Evolutionary conservation across 2,797 vertebrate genomes (phyloP), one percentile per base, ranked within the genome.

Genomic region (Sebastes matsubarae): DNA sequence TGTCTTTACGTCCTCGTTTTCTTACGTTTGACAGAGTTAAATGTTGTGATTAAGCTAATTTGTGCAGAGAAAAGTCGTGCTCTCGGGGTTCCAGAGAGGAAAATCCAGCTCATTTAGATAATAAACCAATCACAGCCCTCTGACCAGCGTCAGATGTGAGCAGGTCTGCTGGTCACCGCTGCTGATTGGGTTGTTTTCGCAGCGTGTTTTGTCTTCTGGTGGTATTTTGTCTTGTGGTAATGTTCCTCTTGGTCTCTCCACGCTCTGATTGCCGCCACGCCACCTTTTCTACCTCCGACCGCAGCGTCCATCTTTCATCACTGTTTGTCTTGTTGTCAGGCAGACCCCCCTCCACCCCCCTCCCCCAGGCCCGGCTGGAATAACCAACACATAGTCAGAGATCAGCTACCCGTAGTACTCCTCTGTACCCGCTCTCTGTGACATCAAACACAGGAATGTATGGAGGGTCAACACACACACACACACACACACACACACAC

Each of bases 131-230:
- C 61, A 20, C 36, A 65, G 75, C 7, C 3, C 27, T 74, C 64
- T 72, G 70, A 75, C 32, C 77, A 8, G 81, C 52, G 0, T 86
- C 81, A 81, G 78, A 68, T 74, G 79, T 69, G 54, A 72, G 80
- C 29, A 8, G 66, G 38, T 75, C 80, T 30, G 78, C 76, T 7
- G 54, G 10, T 38, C 14, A 8, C 73, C 12, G 8, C 73, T 8
- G 55, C 55, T 75, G 80, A 88, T 83, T 87, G 46, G 87, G 30
- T 75, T 80, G 82, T 83, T 92, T 87, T 81, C 77, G 55, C 67
- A 75, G 78, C 8, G 2, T 74, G 66, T 38, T 79, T 88, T 83
- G 58, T 76, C 30, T 64, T 64, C 27, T 65, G 18, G 30, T 22
- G 32, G 30, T 64, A 29, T 75, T 78, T 73, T 10, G 52, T 70